Base-by-base conservation (phyloP, 2,888 invertebrate species). In the Emmelina monodactyla region DNA sequence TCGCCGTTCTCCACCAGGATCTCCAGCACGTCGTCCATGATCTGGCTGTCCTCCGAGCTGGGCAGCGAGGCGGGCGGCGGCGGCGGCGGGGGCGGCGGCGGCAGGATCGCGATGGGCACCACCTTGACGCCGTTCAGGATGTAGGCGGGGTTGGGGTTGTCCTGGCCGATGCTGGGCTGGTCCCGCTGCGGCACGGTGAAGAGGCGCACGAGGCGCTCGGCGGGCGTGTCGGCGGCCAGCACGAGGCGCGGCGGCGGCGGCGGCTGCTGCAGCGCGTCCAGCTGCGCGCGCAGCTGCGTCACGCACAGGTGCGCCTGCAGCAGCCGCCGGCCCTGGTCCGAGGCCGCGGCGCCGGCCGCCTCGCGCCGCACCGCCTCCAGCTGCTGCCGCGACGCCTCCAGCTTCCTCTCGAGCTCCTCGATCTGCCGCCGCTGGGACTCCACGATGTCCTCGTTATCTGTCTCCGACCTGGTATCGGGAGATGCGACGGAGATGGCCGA, bases 1-100 rank as follows among this genome's bases (percentile, higher is more conserved):
- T 96, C 96, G 9, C 96, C 96, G 61, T 93, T 94, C 57, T 94
- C 91, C 30, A 96, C 94, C 10, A 97, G 83, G 47, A 97, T 94
- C 60, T 97, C 95, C 35, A 97, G 75, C 1, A 97, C 94, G 65
- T 97, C 96, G 57, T 94, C 93, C 53, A 94, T 90, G 35, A 89
- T 89, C 61, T 92, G 90, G 53, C 91, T 91, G 56, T 75, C 54
- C 51, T 82, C 67, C 46, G 57, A 54, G 35, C 71, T 65, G 36
- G 55, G 68, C 1, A 62, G 42, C 2, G 58, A 47, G 3, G 58
- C 40, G 2, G 50, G 31, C 0, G 50, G 44, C 0, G 52, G 37
- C 0, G 50, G 42, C 28, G 57, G 66, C 19, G 62, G 62, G 44
- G 62, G 51, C 25, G 64, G 62, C 7, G 66, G 65, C 22, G 62